Evolutionary conservation across 2,797 vertebrate species (phyloP).

Genomic region (Chanos chanos): DNA sequence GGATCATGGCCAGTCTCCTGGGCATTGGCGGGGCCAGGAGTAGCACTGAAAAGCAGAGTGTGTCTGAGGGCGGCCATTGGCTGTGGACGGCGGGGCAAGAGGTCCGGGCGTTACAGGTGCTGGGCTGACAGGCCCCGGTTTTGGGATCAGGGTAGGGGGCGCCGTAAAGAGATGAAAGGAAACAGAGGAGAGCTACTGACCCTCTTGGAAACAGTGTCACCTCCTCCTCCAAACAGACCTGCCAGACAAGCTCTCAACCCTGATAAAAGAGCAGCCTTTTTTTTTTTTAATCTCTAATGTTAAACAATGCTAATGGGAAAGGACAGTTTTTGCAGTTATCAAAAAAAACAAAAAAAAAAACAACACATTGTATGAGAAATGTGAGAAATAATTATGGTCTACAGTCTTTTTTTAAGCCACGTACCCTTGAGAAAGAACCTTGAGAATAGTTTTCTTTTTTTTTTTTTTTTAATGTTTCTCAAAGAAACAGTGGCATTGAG

Average conservation of each 20-base stretch:
- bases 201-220: slow-evolving; percentile 60
- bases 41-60: slow-evolving; percentile 47
- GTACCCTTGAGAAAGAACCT: slow-evolving; percentile 43
- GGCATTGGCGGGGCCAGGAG: slow-evolving; percentile 59
- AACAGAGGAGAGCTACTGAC: slow-evolving; percentile 56
- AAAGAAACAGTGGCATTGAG: background rate
- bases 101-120: slow-evolving; percentile 73
- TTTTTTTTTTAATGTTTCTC: no score
- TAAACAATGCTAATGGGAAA: slow-evolving; percentile 36
- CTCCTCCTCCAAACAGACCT: slow-evolving; percentile 23
- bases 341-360: slow-evolving; percentile 28
- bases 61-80: slow-evolving; percentile 6
- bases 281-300: slow-evolving; percentile 5
- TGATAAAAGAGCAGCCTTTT: slow-evolving; percentile 14
- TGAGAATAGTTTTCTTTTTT: slow-evolving; percentile 24
- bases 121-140: slow-evolving; percentile 69
- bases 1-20: slow-evolving; percentile 65
- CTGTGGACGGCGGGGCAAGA: slow-evolving; percentile 31
- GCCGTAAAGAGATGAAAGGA: slow-evolving; percentile 52
- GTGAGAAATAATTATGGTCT: slow-evolving; percentile 5
- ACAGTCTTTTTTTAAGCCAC: slow-evolving; percentile 7
- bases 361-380: slow-evolving; percentile 31
- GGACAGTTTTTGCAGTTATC: slow-evolving; percentile 12
- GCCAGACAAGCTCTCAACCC: slow-evolving; percentile 2
- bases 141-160: slow-evolving; percentile 63